A percentile compares a stretch with the other conserved stretches of the same genome.
phyloP scores from a whole-genome alignment of 2,113 vertebrate genomes.

The Morphnarchus princeps region DNA sequence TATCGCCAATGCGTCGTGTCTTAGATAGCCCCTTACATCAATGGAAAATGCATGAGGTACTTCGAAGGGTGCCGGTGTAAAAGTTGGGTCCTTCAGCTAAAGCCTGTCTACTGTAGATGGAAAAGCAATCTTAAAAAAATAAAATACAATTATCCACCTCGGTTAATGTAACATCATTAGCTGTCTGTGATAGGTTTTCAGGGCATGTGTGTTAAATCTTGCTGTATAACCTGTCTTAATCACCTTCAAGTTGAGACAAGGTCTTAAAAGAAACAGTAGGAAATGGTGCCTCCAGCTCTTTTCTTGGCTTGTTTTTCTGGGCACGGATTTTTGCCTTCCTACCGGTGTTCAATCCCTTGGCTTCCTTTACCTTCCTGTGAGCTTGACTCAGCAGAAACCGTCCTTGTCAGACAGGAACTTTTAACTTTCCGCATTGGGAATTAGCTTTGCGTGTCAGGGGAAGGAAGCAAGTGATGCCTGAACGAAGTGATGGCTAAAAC shows the following conservation, averaged over 20 bases:
- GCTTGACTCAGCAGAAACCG: neutral
- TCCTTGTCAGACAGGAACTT: neutral
- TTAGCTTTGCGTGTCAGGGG: neutral
- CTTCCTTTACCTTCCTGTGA: neutral
- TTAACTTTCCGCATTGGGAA: rapidly evolving
- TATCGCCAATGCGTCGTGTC: neutral
- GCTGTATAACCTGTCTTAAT: neutral
- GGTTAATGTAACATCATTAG: rapidly evolving
- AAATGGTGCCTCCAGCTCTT: neutral
- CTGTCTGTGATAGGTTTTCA: neutral
- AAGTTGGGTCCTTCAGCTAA: neutral
- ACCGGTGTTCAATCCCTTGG: neutral
- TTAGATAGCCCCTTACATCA: rapidly evolving
- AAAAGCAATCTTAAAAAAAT: neutral
- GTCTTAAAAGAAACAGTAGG: neutral
- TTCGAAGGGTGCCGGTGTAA: neutral
- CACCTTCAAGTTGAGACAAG: neutral
- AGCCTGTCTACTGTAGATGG: neutral
- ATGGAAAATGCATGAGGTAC: rapidly evolving
- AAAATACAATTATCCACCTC: neutral
- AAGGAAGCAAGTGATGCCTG: neutral
- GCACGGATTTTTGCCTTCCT: neutral
- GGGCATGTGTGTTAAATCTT: neutral
- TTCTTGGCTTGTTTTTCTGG: neutral
- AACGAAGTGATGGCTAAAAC: neutral